These are phyloP conservation scores for Siniperca obscura DNA, from an alignment of 2,797 vertebrate genomes.

Conservation along the genomic window DNA sequence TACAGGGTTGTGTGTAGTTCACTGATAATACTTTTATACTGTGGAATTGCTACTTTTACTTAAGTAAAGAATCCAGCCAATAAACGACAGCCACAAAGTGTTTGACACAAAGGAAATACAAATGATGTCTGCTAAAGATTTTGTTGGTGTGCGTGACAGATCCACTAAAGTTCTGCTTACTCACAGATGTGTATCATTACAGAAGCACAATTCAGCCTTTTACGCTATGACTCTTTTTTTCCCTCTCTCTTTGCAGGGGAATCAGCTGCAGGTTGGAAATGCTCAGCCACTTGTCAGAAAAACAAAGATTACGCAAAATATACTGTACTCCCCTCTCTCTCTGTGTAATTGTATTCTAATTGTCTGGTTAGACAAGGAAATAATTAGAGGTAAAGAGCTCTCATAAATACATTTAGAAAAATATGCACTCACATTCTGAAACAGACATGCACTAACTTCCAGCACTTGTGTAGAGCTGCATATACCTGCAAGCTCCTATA, in stretches of 20 bases:
- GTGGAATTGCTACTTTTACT: not conserved
- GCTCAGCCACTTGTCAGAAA: constrained; percentile 39
- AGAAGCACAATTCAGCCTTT: constrained; percentile 7
- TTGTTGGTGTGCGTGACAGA: not conserved
- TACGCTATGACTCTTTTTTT: not conserved
- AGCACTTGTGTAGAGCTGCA: not conserved
- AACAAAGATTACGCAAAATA: constrained; percentile 42
- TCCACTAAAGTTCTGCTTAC: not conserved
- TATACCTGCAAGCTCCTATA: not conserved
- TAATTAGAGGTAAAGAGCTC: constrained; percentile 62
- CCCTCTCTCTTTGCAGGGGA: constrained; percentile 12
- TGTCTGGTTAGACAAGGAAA: constrained; percentile 64
- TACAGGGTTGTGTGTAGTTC: not conserved
- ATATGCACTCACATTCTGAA: constrained; percentile 1
- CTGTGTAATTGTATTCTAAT: constrained; percentile 54
- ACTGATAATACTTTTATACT: not conserved
- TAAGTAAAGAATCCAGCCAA: not conserved
- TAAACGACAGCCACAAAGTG: not conserved
- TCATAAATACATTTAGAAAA: constrained; percentile 40
- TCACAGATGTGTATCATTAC: constrained; percentile 17
- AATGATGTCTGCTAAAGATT: not conserved
- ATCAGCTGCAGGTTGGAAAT: constrained; percentile 44
- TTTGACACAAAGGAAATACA: constrained; percentile 14
- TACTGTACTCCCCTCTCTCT: constrained; percentile 19
- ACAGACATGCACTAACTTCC: not conserved